Percentiles rank a stretch among this genome's conserved stretches.
Conservation (phyloP, 2,113 vertebrate genomes). For the Takifugu flavidus region DNA sequence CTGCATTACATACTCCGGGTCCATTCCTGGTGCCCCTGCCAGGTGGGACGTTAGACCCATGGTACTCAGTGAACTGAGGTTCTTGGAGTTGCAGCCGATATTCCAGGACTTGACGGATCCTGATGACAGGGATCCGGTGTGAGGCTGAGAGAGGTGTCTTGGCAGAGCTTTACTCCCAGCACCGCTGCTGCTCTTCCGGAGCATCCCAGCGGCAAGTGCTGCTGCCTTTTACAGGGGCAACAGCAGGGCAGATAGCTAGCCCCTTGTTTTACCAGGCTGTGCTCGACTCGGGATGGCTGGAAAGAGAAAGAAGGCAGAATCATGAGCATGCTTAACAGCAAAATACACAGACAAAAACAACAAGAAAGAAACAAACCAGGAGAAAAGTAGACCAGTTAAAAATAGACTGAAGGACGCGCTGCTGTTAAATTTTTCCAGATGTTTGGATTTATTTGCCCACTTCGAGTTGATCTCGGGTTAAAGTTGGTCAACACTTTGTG, state of each 20-base stretch:
- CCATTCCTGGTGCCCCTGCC: constrained; percentile 78
- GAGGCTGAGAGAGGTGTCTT: constrained; percentile 71
- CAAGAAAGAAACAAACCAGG: too few relatives aligned
- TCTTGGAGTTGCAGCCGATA: constrained; percentile 81
- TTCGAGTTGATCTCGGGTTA: too few relatives aligned
- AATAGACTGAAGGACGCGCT: too few relatives aligned
- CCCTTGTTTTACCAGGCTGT: constrained; percentile 46
- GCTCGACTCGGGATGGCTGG: constrained; percentile 38
- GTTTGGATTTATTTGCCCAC: too few relatives aligned
- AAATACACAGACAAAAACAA: background rate
- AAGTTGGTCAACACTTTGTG: too few relatives aligned
- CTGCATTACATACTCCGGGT: constrained; percentile 90
- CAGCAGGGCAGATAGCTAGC: constrained; percentile 33
- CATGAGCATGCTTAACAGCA: background rate
- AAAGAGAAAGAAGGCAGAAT: constrained; percentile 4
- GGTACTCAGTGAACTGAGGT: constrained; percentile 73
- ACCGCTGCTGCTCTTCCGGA: constrained; percentile 77
- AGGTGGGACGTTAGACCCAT: constrained; percentile 73
- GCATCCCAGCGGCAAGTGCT: constrained; percentile 78
- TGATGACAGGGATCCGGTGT: constrained; percentile 68
- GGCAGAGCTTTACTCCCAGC: constrained; percentile 74
- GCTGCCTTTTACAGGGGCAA: constrained; percentile 31
- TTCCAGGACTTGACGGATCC: constrained; percentile 76
- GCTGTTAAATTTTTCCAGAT: too few relatives aligned
- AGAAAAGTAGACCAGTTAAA: too few relatives aligned